These are phyloP conservation scores for Limenitis camilla DNA, from an alignment of 2,888 invertebrate genomes.

Conservation along the genomic window DNA sequence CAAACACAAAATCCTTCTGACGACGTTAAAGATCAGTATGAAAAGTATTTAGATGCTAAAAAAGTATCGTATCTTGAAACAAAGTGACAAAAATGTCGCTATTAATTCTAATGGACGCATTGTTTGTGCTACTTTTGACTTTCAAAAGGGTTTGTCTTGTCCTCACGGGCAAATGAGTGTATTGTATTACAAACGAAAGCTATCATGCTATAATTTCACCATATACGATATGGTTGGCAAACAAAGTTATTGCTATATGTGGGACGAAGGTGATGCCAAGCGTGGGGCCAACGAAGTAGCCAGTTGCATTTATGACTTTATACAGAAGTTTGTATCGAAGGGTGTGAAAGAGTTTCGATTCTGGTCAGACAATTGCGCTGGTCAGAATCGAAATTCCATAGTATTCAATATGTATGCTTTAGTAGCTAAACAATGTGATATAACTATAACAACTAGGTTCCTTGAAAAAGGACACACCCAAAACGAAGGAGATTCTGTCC, in stretches of 20 bases:
- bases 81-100: no score
- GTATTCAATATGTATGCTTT: neutral
- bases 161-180: neutral
- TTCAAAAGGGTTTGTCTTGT: neutral
- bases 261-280: conserved; percentile 8
- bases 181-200: neutral
- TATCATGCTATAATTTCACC: conserved; percentile 10
- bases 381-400: conserved; percentile 7
- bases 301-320: neutral
- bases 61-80: no score
- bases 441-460: neutral
- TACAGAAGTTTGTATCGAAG: no score
- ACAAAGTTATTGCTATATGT: conserved; percentile 5
- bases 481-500: conserved; percentile 1
- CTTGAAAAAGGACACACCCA: no score
- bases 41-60: no score
- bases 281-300: conserved; percentile 2
- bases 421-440: neutral
- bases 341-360: neutral
- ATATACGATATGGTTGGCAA: conserved; percentile 5
- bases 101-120: neutral
- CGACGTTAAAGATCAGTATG: neutral
- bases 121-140: neutral
- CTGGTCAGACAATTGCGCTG: conserved; percentile 1
- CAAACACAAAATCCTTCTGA: neutral